Base-by-base conservation (phyloP, 2,888 invertebrate species). In the Hirtodrosophila histrioides region DNA sequence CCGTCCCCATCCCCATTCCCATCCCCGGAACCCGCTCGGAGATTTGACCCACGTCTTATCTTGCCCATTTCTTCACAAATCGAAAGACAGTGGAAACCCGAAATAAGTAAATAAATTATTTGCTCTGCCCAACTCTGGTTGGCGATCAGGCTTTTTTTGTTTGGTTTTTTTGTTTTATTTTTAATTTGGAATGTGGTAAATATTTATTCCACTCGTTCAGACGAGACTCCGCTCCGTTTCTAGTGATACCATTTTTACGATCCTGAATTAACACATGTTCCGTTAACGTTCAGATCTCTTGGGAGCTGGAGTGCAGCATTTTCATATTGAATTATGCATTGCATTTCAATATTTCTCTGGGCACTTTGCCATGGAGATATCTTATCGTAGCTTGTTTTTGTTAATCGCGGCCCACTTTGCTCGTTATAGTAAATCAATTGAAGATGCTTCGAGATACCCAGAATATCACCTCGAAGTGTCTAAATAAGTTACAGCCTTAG, bases 251-350 rank as follows among this genome's bases (percentile, higher is more conserved):
- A 45, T 49, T 75, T 84, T 81, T 71, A 89, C 80, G 87, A 62
- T 75, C 44, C 76, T 69, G 65, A 73, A 76, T 85, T 80, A 74
- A 87, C 78, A 87, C 77, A 89, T 88, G 77, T 78, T 76, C 70
- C 71, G 81, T 65, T 71, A 77, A 70, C 66, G 72, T 6, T 7
- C 8, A 36, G 36, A 35, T 60, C 63, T 45, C 44, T 39, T 45
- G 63, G 48, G 63, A 78, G 37, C 35, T 53, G 57, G 33, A 31
- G 41, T 44, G 45, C 23, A 46, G 41, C 64, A 46, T 36, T 27
- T 54, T 3, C 9, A 9, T 31, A 27, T 27, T n/a, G n/a, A n/a
- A 7, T 40, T 45, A 53, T 62, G 45, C 51, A 63, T 58, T 50
- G 53, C 43, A 40, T 68, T 69, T 69, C 54, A 62, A 77, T 70